These are phyloP conservation scores for Malurus leucopterus DNA, from an alignment of 2,797 vertebrate species.

Conservation along the genomic window DNA sequence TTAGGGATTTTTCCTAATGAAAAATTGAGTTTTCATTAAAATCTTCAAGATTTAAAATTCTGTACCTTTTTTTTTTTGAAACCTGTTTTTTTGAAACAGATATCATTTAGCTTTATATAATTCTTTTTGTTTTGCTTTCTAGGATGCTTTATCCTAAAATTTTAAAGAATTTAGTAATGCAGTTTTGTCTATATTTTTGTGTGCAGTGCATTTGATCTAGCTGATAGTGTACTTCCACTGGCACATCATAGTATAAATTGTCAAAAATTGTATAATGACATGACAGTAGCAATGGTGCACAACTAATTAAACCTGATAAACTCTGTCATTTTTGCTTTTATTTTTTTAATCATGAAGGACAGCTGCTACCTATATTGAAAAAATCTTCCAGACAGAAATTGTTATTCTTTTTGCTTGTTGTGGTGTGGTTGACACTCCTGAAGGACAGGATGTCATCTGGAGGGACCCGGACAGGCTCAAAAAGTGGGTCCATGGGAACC, in stretches of 20 bases:
- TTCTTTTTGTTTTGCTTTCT: background rate
- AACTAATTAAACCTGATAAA: constrained; percentile 25
- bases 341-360: background rate
- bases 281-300: background rate
- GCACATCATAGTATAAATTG: background rate
- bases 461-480: fast-evolving
- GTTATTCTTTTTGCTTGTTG: background rate
- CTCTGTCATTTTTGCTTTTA: background rate
- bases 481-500: background rate
- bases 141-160: background rate
- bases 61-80: background rate
- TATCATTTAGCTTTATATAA: background rate
- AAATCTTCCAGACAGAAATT: background rate
- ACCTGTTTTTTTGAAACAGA: background rate
- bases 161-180: background rate
- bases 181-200: background rate
- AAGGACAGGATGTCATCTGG: background rate
- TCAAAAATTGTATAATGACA: constrained; percentile 1
- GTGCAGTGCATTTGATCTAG: background rate
- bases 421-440: background rate
- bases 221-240: background rate
- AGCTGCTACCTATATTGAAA: background rate
- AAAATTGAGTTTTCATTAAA: background rate
- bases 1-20: background rate
- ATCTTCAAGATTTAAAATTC: background rate